Evolutionary conservation across 2,113 vertebrate genomes (phyloP).

Genomic region (Apaloderma vittatum): DNA sequence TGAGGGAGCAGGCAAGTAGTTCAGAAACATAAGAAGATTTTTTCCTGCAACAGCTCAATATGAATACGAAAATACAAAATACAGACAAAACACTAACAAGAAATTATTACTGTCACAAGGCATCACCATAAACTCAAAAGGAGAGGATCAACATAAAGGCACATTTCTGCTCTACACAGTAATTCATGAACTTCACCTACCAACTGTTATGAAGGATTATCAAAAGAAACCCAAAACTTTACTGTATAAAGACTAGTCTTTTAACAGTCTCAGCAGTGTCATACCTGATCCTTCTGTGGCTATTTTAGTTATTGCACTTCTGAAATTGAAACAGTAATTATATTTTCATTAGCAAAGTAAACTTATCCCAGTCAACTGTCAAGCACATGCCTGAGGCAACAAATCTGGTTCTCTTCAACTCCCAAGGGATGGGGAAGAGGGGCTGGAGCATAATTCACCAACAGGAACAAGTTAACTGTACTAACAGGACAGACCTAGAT

Average conservation of each 20-base stretch:
- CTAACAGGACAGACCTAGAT: neutral
- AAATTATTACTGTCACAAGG: neutral
- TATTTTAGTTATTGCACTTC: neutral
- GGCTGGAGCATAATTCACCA: neutral
- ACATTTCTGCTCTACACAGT: neutral
- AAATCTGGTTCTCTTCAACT: neutral
- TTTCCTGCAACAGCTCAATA: neutral
- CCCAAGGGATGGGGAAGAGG: neutral
- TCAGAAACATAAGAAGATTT: neutral
- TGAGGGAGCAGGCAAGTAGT: neutral
- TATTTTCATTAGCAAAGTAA: neutral
- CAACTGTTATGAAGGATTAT: neutral
- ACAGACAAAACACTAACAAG: neutral
- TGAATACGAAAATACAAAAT: neutral
- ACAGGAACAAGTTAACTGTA: neutral
- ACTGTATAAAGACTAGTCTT: neutral
- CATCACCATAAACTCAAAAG: neutral
- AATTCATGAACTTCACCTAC: neutral
- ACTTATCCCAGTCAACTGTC: neutral
- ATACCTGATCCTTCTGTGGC: neutral
- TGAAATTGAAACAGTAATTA: neutral
- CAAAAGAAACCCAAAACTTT: neutral
- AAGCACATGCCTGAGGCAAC: neutral
- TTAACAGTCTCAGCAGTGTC: neutral
- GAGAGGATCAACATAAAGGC: neutral